Evolutionary conservation across 2,888 invertebrate genomes (phyloP).

Genomic region (Agrotis segetum): DNA sequence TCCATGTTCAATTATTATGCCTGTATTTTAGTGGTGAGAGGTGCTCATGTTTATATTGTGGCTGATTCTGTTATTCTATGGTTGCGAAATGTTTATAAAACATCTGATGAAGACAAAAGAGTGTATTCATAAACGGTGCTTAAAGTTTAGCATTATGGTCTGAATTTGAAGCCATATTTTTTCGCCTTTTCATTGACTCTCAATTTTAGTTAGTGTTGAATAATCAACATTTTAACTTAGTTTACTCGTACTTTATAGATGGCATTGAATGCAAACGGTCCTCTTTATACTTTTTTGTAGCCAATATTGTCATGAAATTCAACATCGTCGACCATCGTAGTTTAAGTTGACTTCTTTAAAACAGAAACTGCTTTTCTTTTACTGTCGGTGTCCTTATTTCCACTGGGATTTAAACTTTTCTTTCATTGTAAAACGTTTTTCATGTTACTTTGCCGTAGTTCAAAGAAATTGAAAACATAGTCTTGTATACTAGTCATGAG

Average conservation of each 20-base stretch:
- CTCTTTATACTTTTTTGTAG: constrained; percentile 1
- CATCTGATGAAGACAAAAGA: constrained; percentile 5
- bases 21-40: too few relatives aligned
- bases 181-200: too few relatives aligned
- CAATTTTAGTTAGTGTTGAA: too few relatives aligned
- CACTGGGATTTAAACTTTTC: constrained; percentile 14
- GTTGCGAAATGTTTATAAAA: constrained; percentile 6
- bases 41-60: not conserved
- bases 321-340: not conserved
- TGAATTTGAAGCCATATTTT: not conserved
- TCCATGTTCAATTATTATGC: constrained; percentile 24
- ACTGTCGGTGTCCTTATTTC: not conserved
- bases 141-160: not conserved
- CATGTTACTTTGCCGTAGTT: constrained; percentile 7
- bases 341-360: constrained; percentile 5
- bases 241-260: not conserved
- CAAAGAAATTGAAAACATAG: not conserved
- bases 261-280: not conserved
- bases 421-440: constrained; percentile 21
- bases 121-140: not conserved
- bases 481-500: constrained; percentile 1
- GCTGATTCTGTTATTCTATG: not conserved
- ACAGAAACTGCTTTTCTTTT: constrained; percentile 9
- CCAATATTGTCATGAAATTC: constrained; percentile 4
- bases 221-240: not conserved